Base-by-base conservation (phyloP, 2,888 invertebrate genomes). In the Halictus ligatus region DNA sequence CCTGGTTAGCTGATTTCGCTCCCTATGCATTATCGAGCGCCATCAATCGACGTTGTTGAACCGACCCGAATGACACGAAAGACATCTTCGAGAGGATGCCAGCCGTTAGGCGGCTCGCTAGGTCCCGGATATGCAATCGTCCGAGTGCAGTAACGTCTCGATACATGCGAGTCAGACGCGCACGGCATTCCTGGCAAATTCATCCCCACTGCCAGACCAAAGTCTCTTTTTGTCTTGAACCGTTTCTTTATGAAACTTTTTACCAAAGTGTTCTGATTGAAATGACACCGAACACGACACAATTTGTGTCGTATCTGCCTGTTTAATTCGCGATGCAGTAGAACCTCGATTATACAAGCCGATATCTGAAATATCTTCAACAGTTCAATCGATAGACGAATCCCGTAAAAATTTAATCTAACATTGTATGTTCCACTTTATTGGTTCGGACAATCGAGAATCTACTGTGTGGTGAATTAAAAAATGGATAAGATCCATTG, bases 11-110 rank as follows among this genome's bases (percentile, higher is more conserved):
- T 72, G 86, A 85, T 80, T 84, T 21, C 80, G 48, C 77, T 43
- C 69, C 48, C 75, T 81, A 58, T 88, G 84, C 82, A 88, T 91
- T 90, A 90, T 88, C 86, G 88, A 89, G 80, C 71, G 72, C 80
- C 81, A 85, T 90, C 90, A 85, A 89, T 89, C 86, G 86, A 71
- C n/a, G 58, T 54, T 40, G 86, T 87, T 85, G 75, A 72, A 40
- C 67, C 72, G 10, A 50, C 64, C 29, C 43, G 54, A 29, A 60
- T 6, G n/a, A 12, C 13, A 7, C 21, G 8, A 64, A 64, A 64
- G 64, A 64, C 64, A 64, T 29, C 64, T 15, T 64, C 8, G 29
- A 64, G 29, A 64, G 29, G 1, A 29, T 18, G 2, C 29, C 25
- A 15, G 60, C 64, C 29, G 29, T 64, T 64, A 18, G 13, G 25